Evolutionary conservation across 2,113 vertebrate genomes (phyloP).

Genomic region (Gymnocephalus cernua): DNA sequence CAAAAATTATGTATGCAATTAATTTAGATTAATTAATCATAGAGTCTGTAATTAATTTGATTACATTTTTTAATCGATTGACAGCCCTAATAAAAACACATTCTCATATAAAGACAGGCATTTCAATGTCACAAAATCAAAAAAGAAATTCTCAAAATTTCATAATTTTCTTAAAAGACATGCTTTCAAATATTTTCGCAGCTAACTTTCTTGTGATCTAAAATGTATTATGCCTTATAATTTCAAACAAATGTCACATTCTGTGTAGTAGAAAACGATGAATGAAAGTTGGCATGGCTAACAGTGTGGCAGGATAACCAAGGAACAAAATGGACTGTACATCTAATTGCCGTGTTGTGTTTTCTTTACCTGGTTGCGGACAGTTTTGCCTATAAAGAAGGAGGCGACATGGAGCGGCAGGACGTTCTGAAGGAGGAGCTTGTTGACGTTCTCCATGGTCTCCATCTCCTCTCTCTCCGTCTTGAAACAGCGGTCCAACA

Average conservation of each 20-base stretch:
- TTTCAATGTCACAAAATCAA: no score
- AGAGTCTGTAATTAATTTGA: no score
- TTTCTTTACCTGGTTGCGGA: conserved; percentile 86
- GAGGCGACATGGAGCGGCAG: conserved; percentile 89
- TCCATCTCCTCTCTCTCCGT: conserved; percentile 89
- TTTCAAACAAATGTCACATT: not conserved
- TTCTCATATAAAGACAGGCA: not conserved
- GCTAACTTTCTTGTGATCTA: not conserved
- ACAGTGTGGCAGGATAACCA: not conserved
- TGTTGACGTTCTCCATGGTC: conserved; percentile 91
- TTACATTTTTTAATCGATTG: no score
- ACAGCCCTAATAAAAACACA: not conserved
- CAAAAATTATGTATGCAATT: no score
- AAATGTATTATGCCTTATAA: not conserved
- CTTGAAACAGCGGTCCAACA: conserved; percentile 88
- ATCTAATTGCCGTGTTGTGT: no score
- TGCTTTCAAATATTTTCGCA: not conserved
- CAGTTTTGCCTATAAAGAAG: conserved; percentile 89
- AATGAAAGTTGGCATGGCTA: not conserved
- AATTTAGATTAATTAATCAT: no score
- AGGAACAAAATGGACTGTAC: no score
- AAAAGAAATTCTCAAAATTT: not conserved
- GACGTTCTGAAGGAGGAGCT: conserved; percentile 91
- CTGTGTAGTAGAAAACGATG: not conserved
- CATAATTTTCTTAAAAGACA: not conserved